Percentiles rank a stretch among this genome's conserved stretches.
Evolutionary conservation across 2,113 vertebrate species (phyloP).

Genomic region (Trematomus loennbergii): DNA sequence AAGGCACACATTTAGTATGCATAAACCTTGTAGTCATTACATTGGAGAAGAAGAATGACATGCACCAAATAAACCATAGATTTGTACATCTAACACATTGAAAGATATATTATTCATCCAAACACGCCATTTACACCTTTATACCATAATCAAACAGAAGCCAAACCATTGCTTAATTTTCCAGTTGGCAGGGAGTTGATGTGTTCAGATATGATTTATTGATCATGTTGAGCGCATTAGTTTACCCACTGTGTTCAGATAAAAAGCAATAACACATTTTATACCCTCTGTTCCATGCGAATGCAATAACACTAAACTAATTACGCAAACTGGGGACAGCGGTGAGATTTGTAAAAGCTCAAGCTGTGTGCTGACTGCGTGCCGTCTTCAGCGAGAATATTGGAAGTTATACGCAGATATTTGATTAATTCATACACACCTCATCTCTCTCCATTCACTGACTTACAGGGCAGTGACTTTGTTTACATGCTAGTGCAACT

Average conservation of each 20-base stretch:
- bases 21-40: not conserved
- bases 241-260: slow-evolving; percentile 81
- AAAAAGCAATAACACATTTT: slow-evolving; percentile 81
- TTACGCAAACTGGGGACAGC: slow-evolving; percentile 74
- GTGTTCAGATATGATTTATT: slow-evolving; percentile 82
- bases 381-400: slow-evolving; percentile 41
- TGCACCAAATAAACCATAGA: not conserved
- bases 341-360: slow-evolving; percentile 68
- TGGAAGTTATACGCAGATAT: slow-evolving; percentile 56
- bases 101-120: not conserved
- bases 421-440: slow-evolving; percentile 62
- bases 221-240: slow-evolving; percentile 77
- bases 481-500: not conserved
- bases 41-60: not conserved
- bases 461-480: slow-evolving; percentile 25
- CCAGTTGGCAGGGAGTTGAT: slow-evolving; percentile 77
- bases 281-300: slow-evolving; percentile 75
- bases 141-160: slow-evolving; percentile 46
- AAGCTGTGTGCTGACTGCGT: slow-evolving; percentile 32
- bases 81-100: not conserved
- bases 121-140: slow-evolving; percentile 23
- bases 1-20: not conserved
- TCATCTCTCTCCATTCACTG: slow-evolving; percentile 33
- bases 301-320: slow-evolving; percentile 81
- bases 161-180: slow-evolving; percentile 69